Conservation (phyloP, 2,888 invertebrate species). For the Drosophila picticornis region DNA sequence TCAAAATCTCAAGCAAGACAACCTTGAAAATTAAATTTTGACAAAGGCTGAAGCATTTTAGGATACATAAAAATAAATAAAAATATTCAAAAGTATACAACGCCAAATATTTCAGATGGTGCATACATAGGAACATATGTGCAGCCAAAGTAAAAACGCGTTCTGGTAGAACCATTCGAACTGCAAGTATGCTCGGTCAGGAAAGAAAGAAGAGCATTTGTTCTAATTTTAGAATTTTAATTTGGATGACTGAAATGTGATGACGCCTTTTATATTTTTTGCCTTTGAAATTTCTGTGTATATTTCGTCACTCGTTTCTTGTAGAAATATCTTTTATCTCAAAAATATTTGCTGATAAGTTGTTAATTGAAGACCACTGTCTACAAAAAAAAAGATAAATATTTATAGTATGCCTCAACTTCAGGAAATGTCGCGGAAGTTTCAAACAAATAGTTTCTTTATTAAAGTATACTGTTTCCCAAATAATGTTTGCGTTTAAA, state of each 20-base stretch:
- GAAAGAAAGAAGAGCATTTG: constrained; percentile 41
- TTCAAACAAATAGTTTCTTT: background rate
- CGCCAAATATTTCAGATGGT: constrained; percentile 10
- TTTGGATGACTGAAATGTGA: background rate
- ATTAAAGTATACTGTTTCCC: constrained; percentile 17
- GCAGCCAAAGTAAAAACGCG: background rate
- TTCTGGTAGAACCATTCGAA: background rate
- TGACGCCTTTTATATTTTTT: constrained; percentile 5
- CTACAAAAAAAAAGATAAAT: background rate
- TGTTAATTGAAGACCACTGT: background rate
- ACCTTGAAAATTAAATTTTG: constrained; percentile 55
- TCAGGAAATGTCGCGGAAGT: background rate
- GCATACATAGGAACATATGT: background rate
- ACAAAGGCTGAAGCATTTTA: constrained; percentile 16
- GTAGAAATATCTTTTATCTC: background rate
- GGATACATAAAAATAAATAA: constrained; percentile 10
- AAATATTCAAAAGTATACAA: constrained; percentile 11
- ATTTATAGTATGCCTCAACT: background rate
- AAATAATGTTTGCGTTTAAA: constrained; percentile 4
- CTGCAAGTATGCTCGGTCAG: constrained; percentile 29
- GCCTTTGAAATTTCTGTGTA: background rate
- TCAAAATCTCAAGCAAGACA: constrained; percentile 17
- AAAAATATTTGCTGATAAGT: background rate
- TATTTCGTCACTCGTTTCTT: background rate
- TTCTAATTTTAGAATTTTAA: constrained; percentile 40